These are phyloP conservation scores for Hypsibius dujardini DNA, from an alignment of 1,140 invertebrate genomes.

Conservation along the genomic window DNA sequence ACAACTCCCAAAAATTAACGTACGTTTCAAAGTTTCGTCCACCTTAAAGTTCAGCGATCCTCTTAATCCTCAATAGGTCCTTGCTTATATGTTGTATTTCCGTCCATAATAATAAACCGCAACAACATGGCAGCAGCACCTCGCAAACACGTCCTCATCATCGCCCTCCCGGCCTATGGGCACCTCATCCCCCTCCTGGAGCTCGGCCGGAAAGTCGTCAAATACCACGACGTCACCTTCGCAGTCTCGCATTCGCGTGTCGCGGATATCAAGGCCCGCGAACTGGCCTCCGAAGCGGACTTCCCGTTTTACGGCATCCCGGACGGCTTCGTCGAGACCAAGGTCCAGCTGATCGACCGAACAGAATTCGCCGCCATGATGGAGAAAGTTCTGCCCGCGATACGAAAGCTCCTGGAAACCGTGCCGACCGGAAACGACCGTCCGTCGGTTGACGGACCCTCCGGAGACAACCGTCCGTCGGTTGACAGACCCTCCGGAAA, in stretches of 20 bases:
- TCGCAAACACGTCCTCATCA: background rate
- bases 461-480: background rate
- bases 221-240: slow-evolving; percentile 1
- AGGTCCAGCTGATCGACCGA: background rate
- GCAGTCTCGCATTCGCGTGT: background rate
- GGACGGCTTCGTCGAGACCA: background rate
- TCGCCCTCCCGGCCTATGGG: background rate
- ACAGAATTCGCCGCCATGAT: background rate
- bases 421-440: background rate
- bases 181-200: background rate
- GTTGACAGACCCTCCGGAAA: background rate
- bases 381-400: background rate
- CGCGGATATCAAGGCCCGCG: background rate
- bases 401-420: background rate
- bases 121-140: no score
- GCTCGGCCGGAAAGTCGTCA: background rate
- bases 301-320: background rate
- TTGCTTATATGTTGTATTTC: no score
- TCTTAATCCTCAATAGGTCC: no score
- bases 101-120: no score
- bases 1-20: no score
- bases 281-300: background rate
- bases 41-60: no score
- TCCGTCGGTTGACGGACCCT: no score
- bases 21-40: no score